Evolutionary conservation across 2,113 vertebrate genomes (phyloP).

Genomic region (Perca schrenkii): DNA sequence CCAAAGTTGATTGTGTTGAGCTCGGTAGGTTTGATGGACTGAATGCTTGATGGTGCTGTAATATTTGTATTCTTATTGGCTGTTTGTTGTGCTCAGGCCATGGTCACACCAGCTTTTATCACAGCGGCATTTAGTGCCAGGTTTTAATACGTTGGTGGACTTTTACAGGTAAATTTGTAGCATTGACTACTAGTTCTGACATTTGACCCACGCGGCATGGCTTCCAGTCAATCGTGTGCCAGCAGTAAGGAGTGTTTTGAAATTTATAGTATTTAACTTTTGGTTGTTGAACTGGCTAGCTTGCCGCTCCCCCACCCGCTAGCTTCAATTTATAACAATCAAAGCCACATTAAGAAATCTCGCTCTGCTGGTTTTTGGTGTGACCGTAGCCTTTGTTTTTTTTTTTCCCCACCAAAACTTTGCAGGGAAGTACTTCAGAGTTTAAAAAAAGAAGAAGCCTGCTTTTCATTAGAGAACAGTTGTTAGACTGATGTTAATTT

Average conservation of each 20-base stretch:
- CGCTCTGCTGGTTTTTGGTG: constrained; percentile 26
- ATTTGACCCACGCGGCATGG: constrained; percentile 32
- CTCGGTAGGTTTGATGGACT: constrained; percentile 27
- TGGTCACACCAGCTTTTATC: constrained; percentile 54
- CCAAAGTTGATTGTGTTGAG: constrained; percentile 26
- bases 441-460: constrained; percentile 1
- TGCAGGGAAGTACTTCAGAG: constrained; percentile 27
- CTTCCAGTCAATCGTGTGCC: constrained; percentile 15
- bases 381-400: constrained; percentile 28
- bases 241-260: neutral
- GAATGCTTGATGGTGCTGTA: constrained; percentile 37
- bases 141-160: neutral
- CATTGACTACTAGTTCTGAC: neutral
- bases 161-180: neutral
- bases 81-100: constrained; percentile 34
- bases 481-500: constrained; percentile 23
- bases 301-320: neutral
- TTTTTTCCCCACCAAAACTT: neutral
- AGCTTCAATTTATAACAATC: constrained; percentile 7
- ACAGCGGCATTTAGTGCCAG: neutral
- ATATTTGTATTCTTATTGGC: constrained; percentile 52
- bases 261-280: constrained; percentile 15
- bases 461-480: constrained; percentile 28
- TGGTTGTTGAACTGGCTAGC: constrained; percentile 13
- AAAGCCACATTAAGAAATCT: neutral